Conservation (phyloP, 2,797 vertebrate genomes). For the Borostomias antarcticus region DNA sequence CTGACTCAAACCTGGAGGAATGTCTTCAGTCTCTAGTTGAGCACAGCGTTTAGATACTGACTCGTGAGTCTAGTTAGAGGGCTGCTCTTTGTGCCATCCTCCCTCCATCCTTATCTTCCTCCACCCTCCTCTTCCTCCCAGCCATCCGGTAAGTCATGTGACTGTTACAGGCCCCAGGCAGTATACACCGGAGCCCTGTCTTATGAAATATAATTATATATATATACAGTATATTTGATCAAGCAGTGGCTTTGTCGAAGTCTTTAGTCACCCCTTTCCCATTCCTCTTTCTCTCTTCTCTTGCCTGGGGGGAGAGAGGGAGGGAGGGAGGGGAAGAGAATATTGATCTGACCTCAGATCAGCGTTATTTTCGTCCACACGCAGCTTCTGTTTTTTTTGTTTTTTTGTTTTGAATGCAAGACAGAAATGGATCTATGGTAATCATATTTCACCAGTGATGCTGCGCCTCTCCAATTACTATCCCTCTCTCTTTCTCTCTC, state of each 20-base stretch:
- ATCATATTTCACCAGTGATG: conserved; percentile 75
- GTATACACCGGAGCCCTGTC: conserved; percentile 60
- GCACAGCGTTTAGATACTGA: no score
- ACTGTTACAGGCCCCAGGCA: conserved; percentile 56
- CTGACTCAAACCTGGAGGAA: not conserved
- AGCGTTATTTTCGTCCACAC: conserved; percentile 63
- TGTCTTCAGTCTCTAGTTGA: no score
- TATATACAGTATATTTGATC: conserved; percentile 72
- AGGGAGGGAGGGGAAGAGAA: conserved; percentile 21
- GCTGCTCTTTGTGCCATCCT: conserved; percentile 15
- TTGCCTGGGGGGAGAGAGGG: not conserved
- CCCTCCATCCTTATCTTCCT: conserved; percentile 10
- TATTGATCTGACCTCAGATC: conserved; percentile 66
- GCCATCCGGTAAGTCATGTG: conserved; percentile 60
- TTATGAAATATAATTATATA: conserved; percentile 67
- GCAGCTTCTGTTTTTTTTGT: conserved; percentile 51
- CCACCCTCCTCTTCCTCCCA: conserved; percentile 36
- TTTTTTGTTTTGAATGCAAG: conserved; percentile 63
- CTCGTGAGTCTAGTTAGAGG: not conserved
- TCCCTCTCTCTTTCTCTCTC: conserved; percentile 43
- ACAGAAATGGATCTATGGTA: conserved; percentile 77
- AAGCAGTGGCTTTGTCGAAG: conserved; percentile 63
- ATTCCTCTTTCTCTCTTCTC: conserved; percentile 25
- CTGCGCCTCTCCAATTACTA: conserved; percentile 65
- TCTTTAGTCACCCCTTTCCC: conserved; percentile 63